Conservation (phyloP, 2,888 invertebrate genomes). For the Gymnoscelis rufifasciata region DNA sequence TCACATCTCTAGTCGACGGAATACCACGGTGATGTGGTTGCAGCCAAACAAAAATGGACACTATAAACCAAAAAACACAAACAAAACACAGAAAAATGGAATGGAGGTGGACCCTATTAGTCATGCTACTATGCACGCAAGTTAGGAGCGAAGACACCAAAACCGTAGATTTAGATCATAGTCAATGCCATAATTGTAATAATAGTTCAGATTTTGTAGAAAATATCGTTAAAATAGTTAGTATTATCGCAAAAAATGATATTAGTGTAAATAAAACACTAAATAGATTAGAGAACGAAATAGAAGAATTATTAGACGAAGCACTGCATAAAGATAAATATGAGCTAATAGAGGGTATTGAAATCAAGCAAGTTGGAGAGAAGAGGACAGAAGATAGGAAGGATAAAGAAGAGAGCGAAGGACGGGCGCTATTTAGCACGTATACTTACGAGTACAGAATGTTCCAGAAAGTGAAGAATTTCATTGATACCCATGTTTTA, state of each 20-base stretch:
- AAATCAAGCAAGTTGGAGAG: constrained; percentile 55
- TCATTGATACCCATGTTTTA: constrained; percentile 79
- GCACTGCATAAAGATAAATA: constrained; percentile 75
- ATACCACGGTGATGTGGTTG: constrained; percentile 60
- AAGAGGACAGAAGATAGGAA: constrained; percentile 15
- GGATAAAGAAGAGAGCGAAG: constrained; percentile 34
- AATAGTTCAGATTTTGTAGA: constrained; percentile 44
- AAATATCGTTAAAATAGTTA: constrained; percentile 51
- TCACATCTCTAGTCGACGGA: constrained; percentile 35
- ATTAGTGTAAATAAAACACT: constrained; percentile 59
- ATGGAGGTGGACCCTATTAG: constrained; percentile 54
- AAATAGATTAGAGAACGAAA: constrained; percentile 62
- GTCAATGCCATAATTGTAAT: constrained; percentile 71
- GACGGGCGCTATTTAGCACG: constrained; percentile 60
- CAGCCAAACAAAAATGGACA: constrained; percentile 53
- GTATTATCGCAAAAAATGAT: constrained; percentile 49
- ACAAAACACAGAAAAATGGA: constrained; percentile 45
- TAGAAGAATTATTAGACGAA: constrained; percentile 79
- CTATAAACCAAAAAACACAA: constrained; percentile 40
- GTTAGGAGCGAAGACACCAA: constrained; percentile 50
- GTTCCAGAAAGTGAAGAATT: constrained; percentile 78
- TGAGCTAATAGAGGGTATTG: constrained; percentile 79
- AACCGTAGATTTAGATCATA: constrained; percentile 63
- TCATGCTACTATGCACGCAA: constrained; percentile 49
- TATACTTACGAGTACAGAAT: constrained; percentile 75